A percentile compares a stretch with the other conserved stretches of the same genome.
Conservation (phyloP, 2,888 invertebrate genomes). For the Leptopilina myrica region DNA sequence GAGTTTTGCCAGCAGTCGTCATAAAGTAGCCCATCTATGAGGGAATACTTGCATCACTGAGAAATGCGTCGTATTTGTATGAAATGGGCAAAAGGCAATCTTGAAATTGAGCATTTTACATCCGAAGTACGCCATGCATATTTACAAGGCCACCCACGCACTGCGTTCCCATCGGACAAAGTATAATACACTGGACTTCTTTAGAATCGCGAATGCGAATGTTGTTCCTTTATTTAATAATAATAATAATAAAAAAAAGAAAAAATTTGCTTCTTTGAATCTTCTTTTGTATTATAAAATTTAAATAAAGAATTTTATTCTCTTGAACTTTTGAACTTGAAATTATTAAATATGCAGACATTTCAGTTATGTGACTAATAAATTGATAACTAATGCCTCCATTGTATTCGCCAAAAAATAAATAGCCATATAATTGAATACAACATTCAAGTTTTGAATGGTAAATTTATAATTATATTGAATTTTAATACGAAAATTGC, state of each 20-base stretch:
- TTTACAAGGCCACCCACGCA: conserved; percentile 40
- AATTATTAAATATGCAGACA: conserved; percentile 20
- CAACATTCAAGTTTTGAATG: not conserved
- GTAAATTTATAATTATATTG: not conserved
- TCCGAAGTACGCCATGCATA: conserved; percentile 36
- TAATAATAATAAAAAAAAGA: too few species aligned
- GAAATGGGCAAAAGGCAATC: conserved; percentile 34
- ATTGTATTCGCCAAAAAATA: not conserved
- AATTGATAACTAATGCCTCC: not conserved
- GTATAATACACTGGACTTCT: conserved; percentile 27
- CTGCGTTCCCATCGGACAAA: conserved; percentile 28
- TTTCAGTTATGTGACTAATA: not conserved
- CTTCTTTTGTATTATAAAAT: conserved; percentile 3
- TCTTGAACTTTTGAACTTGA: conserved; percentile 24
- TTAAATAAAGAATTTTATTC: conserved; percentile 17
- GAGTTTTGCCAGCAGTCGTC: not conserved
- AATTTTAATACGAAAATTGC: not conserved
- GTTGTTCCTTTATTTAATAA: conserved; percentile 16
- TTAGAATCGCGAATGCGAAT: conserved; percentile 36
- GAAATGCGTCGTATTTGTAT: conserved; percentile 33
- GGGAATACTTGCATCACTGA: conserved; percentile 22
- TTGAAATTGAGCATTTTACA: conserved; percentile 40
- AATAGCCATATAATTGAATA: not conserved
- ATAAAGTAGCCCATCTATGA: conserved; percentile 32
- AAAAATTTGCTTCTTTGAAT: conserved; percentile 12